Evolutionary conservation across 2,888 invertebrate species (phyloP).

Genomic region (Scaeva pyrastri): DNA sequence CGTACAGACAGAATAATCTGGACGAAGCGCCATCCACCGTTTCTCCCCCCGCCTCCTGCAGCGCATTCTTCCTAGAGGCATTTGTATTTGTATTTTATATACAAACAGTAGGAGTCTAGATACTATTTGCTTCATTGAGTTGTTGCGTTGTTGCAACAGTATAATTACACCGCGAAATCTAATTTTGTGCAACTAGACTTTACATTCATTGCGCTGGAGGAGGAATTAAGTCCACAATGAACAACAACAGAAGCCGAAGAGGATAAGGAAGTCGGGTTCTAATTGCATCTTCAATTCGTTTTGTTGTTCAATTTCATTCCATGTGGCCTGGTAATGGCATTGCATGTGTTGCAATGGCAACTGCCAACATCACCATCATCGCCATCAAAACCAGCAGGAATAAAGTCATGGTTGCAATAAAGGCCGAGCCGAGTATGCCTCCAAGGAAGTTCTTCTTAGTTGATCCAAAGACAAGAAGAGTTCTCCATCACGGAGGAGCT

Average conservation of each 20-base stretch:
- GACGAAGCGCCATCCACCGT: slow-evolving; percentile 5
- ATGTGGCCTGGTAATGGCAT: background rate
- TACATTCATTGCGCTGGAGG: slow-evolving; percentile 49
- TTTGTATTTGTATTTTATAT: slow-evolving; percentile 19
- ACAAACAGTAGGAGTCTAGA: slow-evolving; percentile 10
- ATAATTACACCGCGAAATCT: slow-evolving; percentile 74
- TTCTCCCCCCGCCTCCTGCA: slow-evolving; percentile 22
- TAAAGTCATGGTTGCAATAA: slow-evolving; percentile 20
- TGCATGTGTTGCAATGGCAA: slow-evolving; percentile 23
- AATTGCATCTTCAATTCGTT: slow-evolving; percentile 68
- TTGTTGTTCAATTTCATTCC: slow-evolving; percentile 6
- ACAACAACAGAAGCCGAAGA: slow-evolving; percentile 35
- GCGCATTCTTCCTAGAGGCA: slow-evolving; percentile 30
- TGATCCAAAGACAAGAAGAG: slow-evolving; percentile 35
- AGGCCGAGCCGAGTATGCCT: slow-evolving; percentile 27
- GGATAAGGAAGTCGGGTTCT: slow-evolving; percentile 71
- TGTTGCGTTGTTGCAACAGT: slow-evolving; percentile 38
- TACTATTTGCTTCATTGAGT: slow-evolving; percentile 32
- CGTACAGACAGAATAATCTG: slow-evolving; percentile 4
- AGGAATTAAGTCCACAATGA: slow-evolving; percentile 58
- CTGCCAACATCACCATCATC: background rate
- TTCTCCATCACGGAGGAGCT: background rate
- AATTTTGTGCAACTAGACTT: slow-evolving; percentile 73
- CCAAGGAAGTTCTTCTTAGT: slow-evolving; percentile 32
- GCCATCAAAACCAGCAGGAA: slow-evolving; percentile 1